Conservation (phyloP, 1,140 invertebrate genomes). For the Mya arenaria region DNA sequence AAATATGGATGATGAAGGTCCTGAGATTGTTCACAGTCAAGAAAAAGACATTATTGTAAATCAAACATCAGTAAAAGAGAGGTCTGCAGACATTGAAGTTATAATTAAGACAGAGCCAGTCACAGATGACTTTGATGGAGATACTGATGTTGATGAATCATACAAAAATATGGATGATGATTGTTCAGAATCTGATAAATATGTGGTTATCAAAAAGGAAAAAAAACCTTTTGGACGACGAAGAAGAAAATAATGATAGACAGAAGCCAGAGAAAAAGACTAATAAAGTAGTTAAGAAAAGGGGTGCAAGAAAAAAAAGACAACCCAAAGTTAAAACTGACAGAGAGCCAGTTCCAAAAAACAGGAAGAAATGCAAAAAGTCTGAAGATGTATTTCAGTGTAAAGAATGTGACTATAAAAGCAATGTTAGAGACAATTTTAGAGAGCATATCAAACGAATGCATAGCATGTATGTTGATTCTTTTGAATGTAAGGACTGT, state of each 20-base stretch:
- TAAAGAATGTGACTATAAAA: conserved; percentile 38
- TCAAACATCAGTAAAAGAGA: background rate
- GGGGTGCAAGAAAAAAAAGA: background rate
- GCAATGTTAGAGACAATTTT: conserved; percentile 34
- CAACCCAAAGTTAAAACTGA: conserved; percentile 14
- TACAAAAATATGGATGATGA: background rate
- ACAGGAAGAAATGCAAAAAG: conserved; percentile 5
- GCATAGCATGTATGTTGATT: conserved; percentile 55
- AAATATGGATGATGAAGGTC: background rate
- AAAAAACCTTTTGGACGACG: background rate
- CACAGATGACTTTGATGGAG: conserved; percentile 35
- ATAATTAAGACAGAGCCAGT: conserved; percentile 24
- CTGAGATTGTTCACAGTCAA: background rate
- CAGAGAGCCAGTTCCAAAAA: background rate
- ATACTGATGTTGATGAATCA: conserved; percentile 42
- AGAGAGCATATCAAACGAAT: conserved; percentile 38
- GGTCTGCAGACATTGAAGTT: background rate
- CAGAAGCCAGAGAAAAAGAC: conserved; percentile 14
- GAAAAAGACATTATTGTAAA: background rate
- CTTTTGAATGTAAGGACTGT: conserved; percentile 66
- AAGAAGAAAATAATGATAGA: conserved; percentile 13
- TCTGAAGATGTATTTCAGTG: conserved; percentile 1
- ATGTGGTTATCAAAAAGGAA: background rate
- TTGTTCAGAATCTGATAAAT: background rate
- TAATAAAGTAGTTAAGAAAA: background rate